A percentile compares a stretch with the other conserved stretches of the same genome.
Conservation (phyloP, 2,888 invertebrate species). For the Cryptocheilus praepositus region DNA sequence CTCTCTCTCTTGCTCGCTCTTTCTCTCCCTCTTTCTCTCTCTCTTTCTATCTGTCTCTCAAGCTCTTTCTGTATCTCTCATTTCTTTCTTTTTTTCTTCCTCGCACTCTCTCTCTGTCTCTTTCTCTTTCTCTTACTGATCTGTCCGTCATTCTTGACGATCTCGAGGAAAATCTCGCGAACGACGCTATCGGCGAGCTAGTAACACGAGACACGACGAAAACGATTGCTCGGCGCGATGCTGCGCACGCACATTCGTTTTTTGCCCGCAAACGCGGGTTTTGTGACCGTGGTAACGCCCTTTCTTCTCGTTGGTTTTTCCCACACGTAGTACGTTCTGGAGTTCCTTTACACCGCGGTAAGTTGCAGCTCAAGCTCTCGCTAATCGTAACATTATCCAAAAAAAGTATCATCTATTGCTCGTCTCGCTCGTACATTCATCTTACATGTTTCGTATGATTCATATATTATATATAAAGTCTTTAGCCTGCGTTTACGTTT, state of each 20-base stretch:
- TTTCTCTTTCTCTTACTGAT: constrained; percentile 15
- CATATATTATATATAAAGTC: constrained; percentile 48
- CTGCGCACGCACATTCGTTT: constrained; percentile 57
- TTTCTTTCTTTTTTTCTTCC: background rate
- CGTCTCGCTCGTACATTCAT: constrained; percentile 68
- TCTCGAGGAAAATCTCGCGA: background rate
- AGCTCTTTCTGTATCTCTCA: background rate
- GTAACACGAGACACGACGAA: constrained; percentile 7
- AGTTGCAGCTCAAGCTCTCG: constrained; percentile 82
- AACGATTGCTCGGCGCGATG: constrained; percentile 51
- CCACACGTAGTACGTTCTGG: constrained; percentile 94
- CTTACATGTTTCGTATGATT: constrained; percentile 66
- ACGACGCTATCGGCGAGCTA: background rate
- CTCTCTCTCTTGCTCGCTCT: background rate
- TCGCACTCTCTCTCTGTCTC: constrained; percentile 16
- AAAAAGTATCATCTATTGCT: constrained; percentile 66
- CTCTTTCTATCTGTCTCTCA: background rate
- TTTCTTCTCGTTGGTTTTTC: constrained; percentile 75
- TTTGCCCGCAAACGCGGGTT: constrained; percentile 68
- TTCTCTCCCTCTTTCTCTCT: background rate
- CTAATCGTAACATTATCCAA: constrained; percentile 69
- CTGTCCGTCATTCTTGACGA: too few relatives aligned
- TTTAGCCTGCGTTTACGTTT: constrained; percentile 44
- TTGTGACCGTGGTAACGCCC: constrained; percentile 75
- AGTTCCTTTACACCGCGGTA: constrained; percentile 99